Percentiles rank a stretch among this genome's conserved stretches.
phyloP scores from a whole-genome alignment of 2,113 vertebrate species.

The Esox niger region DNA sequence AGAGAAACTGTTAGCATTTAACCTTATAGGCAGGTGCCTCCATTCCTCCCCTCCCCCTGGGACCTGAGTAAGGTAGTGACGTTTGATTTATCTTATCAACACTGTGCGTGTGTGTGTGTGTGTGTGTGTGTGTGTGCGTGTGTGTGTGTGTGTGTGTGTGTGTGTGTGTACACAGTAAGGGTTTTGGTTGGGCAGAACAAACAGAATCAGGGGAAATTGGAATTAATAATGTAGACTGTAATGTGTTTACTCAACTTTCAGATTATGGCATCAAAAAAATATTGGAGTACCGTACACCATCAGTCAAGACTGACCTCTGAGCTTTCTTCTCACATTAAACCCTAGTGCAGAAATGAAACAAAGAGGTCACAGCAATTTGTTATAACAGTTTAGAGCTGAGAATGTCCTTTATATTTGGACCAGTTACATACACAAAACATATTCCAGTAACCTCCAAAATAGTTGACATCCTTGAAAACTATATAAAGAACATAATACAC shows the following conservation, averaged over 20 bases:
- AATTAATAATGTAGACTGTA: conserved; percentile 71
- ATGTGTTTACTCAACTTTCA: conserved; percentile 63
- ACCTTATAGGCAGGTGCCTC: conserved; percentile 33
- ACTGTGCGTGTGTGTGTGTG: background rate
- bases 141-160: conserved; percentile 16
- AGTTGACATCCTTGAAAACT: no score
- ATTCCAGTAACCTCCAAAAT: no score
- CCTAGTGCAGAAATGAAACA: conserved; percentile 17
- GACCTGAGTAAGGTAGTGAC: conserved; percentile 6
- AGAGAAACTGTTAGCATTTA: conserved; percentile 36
- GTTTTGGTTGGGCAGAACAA: conserved; percentile 41
- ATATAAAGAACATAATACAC: no score
- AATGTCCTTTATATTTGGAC: background rate
- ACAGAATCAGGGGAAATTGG: conserved; percentile 59
- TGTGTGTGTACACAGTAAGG: conserved; percentile 32
- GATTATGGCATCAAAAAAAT: conserved; percentile 66
- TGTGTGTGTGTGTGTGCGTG: conserved; percentile 18
- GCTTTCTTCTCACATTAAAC: background rate
- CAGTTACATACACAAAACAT: conserved; percentile 20
- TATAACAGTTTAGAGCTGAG: conserved; percentile 37
- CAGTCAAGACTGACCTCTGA: conserved; percentile 9
- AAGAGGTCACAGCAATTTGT: conserved; percentile 34
- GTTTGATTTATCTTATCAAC: background rate
- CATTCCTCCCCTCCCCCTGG: conserved; percentile 5
- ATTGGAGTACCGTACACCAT: conserved; percentile 49